Conservation (phyloP, 2,797 vertebrate genomes). For the Microctenopoma lineatum region DNA sequence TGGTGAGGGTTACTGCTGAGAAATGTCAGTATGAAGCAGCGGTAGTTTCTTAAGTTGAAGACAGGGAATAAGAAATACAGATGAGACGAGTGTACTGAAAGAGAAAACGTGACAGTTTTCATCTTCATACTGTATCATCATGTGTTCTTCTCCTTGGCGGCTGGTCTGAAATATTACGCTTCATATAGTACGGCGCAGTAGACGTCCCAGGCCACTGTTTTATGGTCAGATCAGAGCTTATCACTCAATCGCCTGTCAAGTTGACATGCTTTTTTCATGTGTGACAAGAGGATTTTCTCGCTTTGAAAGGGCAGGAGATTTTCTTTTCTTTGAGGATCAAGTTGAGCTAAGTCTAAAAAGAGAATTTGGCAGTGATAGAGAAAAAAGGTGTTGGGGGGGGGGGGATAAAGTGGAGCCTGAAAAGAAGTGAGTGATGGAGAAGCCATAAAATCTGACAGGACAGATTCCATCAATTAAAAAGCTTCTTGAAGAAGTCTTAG, state of each 20-base stretch:
- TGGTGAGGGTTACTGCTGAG: conserved; percentile 37
- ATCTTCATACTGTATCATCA: conserved; percentile 11
- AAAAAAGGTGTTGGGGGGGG: conserved; percentile 34
- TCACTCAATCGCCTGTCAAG: conserved; percentile 53
- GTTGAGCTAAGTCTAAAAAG: conserved; percentile 47
- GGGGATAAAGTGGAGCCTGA: conserved; percentile 50
- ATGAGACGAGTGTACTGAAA: neutral
- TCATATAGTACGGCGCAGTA: neutral
- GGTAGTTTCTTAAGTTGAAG: conserved; percentile 8
- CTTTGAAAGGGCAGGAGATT: conserved; percentile 47
- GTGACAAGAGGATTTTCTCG: conserved; percentile 67
- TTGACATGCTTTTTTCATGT: conserved; percentile 48
- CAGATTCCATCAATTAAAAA: conserved; percentile 75
- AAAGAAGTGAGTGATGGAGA: conserved; percentile 66
- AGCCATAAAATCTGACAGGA: conserved; percentile 67
- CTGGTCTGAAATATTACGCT: conserved; percentile 19
- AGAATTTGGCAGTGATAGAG: conserved; percentile 52
- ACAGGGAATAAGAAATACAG: conserved; percentile 23
- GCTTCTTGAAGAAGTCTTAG: conserved; percentile 55
- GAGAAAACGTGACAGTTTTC: conserved; percentile 15
- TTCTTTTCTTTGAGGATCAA: conserved; percentile 56
- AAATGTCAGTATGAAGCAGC: conserved; percentile 27
- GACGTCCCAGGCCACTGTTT: conserved; percentile 26
- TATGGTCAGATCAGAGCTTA: conserved; percentile 52
- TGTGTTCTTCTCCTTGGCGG: conserved; percentile 1